Percentiles rank a stretch among this genome's conserved stretches.
Evolutionary conservation across 2,113 vertebrate genomes (phyloP).

Genomic region (Murina feae): DNA sequence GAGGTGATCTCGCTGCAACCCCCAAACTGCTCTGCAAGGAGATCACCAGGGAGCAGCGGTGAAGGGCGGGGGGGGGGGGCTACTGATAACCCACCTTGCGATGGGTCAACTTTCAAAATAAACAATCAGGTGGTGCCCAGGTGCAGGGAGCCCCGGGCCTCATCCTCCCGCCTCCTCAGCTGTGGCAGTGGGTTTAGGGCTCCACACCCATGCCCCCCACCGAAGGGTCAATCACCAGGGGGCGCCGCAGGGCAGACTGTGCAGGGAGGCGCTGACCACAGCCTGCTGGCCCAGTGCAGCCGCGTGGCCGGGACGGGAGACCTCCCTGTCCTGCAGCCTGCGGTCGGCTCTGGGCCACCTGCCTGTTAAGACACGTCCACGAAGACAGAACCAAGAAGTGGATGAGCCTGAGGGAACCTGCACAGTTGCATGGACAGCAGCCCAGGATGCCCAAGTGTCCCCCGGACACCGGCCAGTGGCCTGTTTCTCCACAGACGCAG

Average conservation of each 20-base stretch:
- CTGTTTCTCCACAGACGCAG: rapidly evolving
- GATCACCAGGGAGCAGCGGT: not conserved
- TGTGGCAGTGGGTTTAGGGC: not conserved
- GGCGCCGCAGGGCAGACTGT: too few relatives aligned
- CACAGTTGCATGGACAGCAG: rapidly evolving
- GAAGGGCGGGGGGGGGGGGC: not conserved
- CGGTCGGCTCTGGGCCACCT: rapidly evolving
- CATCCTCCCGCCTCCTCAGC: not conserved
- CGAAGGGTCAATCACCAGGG: not conserved
- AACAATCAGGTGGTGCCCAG: not conserved
- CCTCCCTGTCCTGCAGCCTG: not conserved
- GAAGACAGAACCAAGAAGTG: not conserved
- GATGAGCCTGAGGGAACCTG: rapidly evolving
- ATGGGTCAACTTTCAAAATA: conserved; percentile 39
- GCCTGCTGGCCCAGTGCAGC: rapidly evolving
- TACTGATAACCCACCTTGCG: not conserved
- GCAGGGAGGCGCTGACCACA: too few relatives aligned
- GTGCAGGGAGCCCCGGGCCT: not conserved
- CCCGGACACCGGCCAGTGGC: rapidly evolving
- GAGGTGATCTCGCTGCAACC: not conserved
- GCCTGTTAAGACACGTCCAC: too few relatives aligned
- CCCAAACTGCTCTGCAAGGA: not conserved
- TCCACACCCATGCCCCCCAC: too few relatives aligned
- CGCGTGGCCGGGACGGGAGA: not conserved
- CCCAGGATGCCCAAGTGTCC: rapidly evolving